Evolutionary conservation across 2,888 invertebrate species (phyloP), one percentile per base, ranked within the genome.

Genomic region (Xylota sylvarum): DNA sequence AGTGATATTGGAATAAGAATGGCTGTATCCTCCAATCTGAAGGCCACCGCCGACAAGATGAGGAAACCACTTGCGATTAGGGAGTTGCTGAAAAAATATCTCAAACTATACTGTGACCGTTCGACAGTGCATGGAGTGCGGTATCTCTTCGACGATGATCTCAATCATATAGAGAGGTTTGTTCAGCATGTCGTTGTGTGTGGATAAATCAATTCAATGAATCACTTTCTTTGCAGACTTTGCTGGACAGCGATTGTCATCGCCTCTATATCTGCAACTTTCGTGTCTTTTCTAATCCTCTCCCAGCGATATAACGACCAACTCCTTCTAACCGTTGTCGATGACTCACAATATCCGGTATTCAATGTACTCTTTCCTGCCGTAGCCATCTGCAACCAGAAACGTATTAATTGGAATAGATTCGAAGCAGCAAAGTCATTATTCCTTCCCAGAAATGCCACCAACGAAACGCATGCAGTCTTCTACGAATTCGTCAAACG

Each of bases 41-140:
- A 69, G 60, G 35, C 10, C 23, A 3, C 12, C 32, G 3, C 17
- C 30, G 35, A 14, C 5, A 55, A 40, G 14, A 23, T 23, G 23
- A 48, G 40, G 14, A 52, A 60, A 10, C 32, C 67, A 2, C 14
- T 17, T 14, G 12, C 1, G 6, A 86, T 91, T 19, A 86, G 65
- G 73, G 84, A 90, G 17, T 80, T 91, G 50, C 27, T 90, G 5
- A 88, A 80, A 19, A 80, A 76, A 14, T 91, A 91, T 52, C 90
- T 91, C 88, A 89, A 89, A n/a, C 87, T 82, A 43, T 92, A 92
- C 80, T 92, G 91, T 43, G 88, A 90, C 30, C 90, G 90, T 55
- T 91, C 92, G 0, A 90, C 92, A 0, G 89, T 92, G 9, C 92
- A 92, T 72, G 91, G 92, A 35, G 89, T 92, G 23, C 89, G 90